These are phyloP conservation scores for Ctenosaura bakeri DNA, from an alignment of 2,797 vertebrate species.

Conservation along the genomic window DNA sequence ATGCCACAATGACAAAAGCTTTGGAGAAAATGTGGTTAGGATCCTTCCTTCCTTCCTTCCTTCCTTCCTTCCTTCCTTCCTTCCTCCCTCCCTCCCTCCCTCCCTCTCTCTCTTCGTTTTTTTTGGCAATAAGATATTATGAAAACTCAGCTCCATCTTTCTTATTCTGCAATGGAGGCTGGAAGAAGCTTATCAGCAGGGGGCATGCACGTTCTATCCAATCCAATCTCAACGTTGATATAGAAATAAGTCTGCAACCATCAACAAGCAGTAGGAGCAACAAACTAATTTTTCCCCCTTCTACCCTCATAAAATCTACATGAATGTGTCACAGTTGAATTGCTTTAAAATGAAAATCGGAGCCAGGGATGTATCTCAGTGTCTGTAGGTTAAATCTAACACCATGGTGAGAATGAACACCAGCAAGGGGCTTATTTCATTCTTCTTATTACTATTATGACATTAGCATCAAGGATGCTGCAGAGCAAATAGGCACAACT, in stretches of 20 bases:
- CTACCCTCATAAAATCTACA: slow-evolving; percentile 45
- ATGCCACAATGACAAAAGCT: fast-evolving
- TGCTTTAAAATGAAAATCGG: slow-evolving; percentile 64
- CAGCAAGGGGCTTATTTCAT: slow-evolving; percentile 17
- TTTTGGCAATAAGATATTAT: slow-evolving; percentile 19
- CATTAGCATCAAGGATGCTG: slow-evolving; percentile 34
- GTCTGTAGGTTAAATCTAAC: slow-evolving; percentile 49
- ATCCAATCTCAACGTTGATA: slow-evolving; percentile 47
- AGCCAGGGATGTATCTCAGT: slow-evolving; percentile 47
- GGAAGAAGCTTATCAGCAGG: slow-evolving; percentile 66
- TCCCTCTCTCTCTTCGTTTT: too few species aligned
- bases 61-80: too few species aligned
- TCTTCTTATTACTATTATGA: not conserved
- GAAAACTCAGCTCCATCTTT: slow-evolving; percentile 11
- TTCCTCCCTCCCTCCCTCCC: too few species aligned
- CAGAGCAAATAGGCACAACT: slow-evolving; percentile 52
- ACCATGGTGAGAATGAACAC: slow-evolving; percentile 29
- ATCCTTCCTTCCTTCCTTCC: too few species aligned
- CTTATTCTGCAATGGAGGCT: slow-evolving; percentile 30
- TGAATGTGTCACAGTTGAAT: slow-evolving; percentile 59
- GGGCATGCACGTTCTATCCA: slow-evolving; percentile 65
- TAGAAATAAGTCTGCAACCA: slow-evolving; percentile 58
- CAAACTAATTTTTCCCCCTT: slow-evolving; percentile 48
- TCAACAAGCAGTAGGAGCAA: slow-evolving; percentile 61
- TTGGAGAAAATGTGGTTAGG: not conserved